These are phyloP conservation scores for Alfaro cultratus DNA, from an alignment of 2,797 vertebrate genomes.

Conservation along the genomic window DNA sequence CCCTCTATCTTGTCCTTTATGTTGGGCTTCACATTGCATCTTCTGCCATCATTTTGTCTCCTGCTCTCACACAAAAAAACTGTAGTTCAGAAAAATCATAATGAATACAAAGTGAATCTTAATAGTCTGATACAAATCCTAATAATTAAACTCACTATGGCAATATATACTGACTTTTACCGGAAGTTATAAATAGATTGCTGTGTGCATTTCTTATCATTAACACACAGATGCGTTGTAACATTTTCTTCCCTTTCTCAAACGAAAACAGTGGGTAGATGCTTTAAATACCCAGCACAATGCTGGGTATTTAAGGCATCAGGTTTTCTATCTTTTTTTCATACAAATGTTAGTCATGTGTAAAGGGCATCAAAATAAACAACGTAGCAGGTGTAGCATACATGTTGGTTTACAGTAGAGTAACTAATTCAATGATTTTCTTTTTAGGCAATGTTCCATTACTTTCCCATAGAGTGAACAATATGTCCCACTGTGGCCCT, in stretches of 20 bases:
- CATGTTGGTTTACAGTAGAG: constrained; percentile 68
- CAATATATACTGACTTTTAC: neutral
- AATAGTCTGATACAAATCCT: neutral
- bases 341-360: neutral
- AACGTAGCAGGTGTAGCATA: constrained; percentile 8
- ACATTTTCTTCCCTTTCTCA: neutral
- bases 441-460: constrained; percentile 52
- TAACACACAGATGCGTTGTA: neutral
- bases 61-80: neutral
- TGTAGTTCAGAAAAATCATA: neutral
- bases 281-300: neutral
- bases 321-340: neutral
- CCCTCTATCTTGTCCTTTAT: neutral
- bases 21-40: neutral
- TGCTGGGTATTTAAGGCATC: neutral
- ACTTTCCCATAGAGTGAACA: constrained; percentile 70
- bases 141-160: neutral
- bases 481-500: constrained; percentile 48
- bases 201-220: neutral
- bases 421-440: constrained; percentile 65
- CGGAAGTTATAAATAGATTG: neutral
- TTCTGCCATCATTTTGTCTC: neutral
- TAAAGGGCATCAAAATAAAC: neutral
- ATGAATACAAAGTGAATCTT: neutral
- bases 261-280: neutral